These are phyloP conservation scores for Myrmophylax atrothorax DNA, from an alignment of 2,113 vertebrate species.

Conservation along the genomic window DNA sequence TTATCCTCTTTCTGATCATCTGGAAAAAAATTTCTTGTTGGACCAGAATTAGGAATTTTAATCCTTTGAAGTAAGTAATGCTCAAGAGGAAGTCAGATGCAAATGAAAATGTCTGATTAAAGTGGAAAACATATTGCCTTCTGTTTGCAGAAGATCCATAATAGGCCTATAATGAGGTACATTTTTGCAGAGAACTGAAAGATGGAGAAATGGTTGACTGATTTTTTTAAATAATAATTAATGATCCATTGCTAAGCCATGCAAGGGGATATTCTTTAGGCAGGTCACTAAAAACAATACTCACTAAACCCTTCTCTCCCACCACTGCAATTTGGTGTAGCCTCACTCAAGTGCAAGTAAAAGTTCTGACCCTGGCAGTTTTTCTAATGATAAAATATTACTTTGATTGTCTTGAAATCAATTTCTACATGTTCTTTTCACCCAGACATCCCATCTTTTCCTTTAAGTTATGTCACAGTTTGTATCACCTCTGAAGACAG, in stretches of 20 bases:
- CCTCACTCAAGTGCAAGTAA: background rate
- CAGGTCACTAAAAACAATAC: background rate
- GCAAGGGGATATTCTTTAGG: background rate
- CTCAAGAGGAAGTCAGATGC: background rate
- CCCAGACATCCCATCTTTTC: background rate
- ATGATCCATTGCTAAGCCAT: background rate
- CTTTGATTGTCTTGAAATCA: background rate
- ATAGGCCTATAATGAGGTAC: background rate
- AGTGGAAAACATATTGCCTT: background rate
- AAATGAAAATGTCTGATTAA: background rate
- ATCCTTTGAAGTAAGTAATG: background rate
- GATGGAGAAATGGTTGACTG: background rate
- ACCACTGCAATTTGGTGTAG: background rate
- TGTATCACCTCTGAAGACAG: fast-evolving
- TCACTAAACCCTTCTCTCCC: background rate
- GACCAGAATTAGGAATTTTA: background rate
- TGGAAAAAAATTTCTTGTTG: background rate
- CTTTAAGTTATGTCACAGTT: background rate
- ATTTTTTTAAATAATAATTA: slow-evolving; percentile 9
- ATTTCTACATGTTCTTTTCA: background rate
- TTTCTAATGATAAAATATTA: background rate
- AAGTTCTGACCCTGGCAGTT: background rate
- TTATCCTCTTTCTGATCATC: background rate
- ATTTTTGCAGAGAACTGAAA: background rate
- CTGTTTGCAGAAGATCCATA: background rate